phyloP scores from a whole-genome alignment of 2,888 invertebrate species.

The Incurvaria masculella region DNA sequence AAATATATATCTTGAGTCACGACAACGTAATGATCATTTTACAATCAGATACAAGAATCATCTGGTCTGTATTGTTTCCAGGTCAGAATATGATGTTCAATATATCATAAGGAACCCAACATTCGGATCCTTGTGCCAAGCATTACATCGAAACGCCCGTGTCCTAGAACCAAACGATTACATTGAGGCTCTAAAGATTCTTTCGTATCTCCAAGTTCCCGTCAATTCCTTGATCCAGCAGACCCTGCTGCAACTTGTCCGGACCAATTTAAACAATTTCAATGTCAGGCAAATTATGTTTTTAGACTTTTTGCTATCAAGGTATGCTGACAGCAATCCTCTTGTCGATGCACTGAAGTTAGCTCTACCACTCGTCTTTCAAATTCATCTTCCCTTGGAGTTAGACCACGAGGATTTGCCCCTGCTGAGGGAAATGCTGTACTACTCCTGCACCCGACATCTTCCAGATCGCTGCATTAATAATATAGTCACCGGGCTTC shows the following conservation, averaged over 20 bases:
- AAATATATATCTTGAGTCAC: too few relatives aligned
- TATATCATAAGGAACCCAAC: slow-evolving; percentile 50
- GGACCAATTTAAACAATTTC: slow-evolving; percentile 59
- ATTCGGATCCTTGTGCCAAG: slow-evolving; percentile 57
- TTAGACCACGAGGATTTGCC: slow-evolving; percentile 52
- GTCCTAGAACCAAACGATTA: slow-evolving; percentile 50
- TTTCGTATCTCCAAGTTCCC: slow-evolving; percentile 57
- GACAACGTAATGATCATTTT: too few relatives aligned
- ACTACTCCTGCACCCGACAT: slow-evolving; percentile 47
- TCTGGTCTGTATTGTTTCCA: slow-evolving; percentile 21
- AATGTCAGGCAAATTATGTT: slow-evolving; percentile 60
- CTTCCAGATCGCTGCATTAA: slow-evolving; percentile 50
- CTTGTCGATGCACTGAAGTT: slow-evolving; percentile 61
- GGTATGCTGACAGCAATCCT: slow-evolving; percentile 48
- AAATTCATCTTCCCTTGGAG: slow-evolving; percentile 58
- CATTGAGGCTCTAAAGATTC: slow-evolving; percentile 57
- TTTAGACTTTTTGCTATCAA: slow-evolving; percentile 55
- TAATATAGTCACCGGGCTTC: slow-evolving; percentile 48
- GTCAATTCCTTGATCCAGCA: slow-evolving; percentile 57
- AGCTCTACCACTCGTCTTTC: slow-evolving; percentile 65
- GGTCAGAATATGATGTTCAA: slow-evolving; percentile 31
- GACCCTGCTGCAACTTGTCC: slow-evolving; percentile 60
- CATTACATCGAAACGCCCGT: slow-evolving; percentile 53
- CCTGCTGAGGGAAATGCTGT: slow-evolving; percentile 51
- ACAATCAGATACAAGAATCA: slow-evolving; percentile 7